Evolutionary conservation across 2,113 vertebrate genomes (phyloP).

Genomic region (Megaceryle torquata): DNA sequence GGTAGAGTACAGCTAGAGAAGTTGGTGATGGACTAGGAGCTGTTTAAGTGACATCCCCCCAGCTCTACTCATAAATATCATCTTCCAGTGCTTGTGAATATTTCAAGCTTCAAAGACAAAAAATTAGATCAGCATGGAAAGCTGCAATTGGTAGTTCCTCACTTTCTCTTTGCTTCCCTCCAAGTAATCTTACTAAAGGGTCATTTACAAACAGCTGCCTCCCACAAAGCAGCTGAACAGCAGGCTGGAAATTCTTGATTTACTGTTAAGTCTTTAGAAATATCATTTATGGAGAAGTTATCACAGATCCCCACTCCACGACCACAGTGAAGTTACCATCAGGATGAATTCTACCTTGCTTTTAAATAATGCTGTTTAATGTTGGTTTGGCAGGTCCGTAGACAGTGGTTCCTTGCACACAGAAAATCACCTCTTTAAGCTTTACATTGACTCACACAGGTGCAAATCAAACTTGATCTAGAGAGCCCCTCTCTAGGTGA

Average conservation of each 20-base stretch:
- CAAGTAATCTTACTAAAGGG: neutral
- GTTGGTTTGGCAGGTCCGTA: neutral
- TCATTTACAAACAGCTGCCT: neutral
- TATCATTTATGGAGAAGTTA: neutral
- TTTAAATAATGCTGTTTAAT: neutral
- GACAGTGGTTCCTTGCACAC: accelerated
- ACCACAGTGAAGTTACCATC: neutral
- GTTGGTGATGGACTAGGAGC: neutral
- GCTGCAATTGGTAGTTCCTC: neutral
- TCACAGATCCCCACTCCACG: neutral
- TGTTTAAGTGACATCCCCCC: neutral
- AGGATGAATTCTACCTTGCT: neutral
- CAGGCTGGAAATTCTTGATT: neutral
- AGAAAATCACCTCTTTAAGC: neutral
- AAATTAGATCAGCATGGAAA: constrained; percentile 28
- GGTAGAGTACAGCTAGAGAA: neutral
- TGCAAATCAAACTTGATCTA: neutral
- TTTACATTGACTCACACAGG: neutral
- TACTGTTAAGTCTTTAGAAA: neutral
- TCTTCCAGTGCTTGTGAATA: neutral
- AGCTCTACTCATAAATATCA: neutral
- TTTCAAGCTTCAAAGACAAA: constrained; percentile 39
- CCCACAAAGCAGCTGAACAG: neutral
- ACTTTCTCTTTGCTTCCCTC: neutral
- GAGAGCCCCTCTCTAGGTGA: neutral